Evolutionary conservation across 2,888 invertebrate species (phyloP), one percentile per base, ranked within the genome.

Genomic region (Nemoura dubitans): DNA sequence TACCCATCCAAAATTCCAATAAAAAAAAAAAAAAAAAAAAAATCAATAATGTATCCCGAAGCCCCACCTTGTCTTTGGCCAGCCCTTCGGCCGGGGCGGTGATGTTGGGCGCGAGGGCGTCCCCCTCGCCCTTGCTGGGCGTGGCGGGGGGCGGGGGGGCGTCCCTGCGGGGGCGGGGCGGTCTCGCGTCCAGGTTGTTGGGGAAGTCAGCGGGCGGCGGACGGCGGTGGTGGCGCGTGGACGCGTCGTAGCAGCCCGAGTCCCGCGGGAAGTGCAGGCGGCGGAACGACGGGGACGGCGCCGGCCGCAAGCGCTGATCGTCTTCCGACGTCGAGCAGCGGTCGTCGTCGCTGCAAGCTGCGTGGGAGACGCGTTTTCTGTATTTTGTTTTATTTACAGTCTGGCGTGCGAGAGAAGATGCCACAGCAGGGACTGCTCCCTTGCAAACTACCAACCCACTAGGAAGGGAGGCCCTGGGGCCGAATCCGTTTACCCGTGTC

Each of bases 241-340:
- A 86, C 28, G 93, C 94, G 91, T 96, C 96, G 90, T 96, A 96
- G 91, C 96, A 96, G 83, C 96, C 96, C 0, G 96, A 96, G 91
- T 96, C 96, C n/a, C 96, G 94, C 7, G 96, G 96, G 91, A 96
- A 96, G 90, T 96, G 96, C 25, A 96, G 93, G 86, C 96, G 93
- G 27, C 95, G 96, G 90, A 96, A 96, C n/a, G 96, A 95, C 3
- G 85, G 84, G 82, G 76, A 42, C 16, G 82, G 25, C 10, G 26
- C 81, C 14, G 81, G 16, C 1, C 81, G 81, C n/a, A n/a, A n/a
- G 96, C 96, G 88, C 95, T 91, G 86, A 88, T 89, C 91, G 88
- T 91, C 91, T 80, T 91, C 91, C 90, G 92, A 91, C 21, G 91
- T 92, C 87, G 92, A 59, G 76, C 26, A n/a, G 26, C 76, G 92